A percentile compares a stretch with the other conserved stretches of the same genome.
Conservation (phyloP, 2,113 vertebrate genomes). For the Paracanthobrama guichenoti region DNA sequence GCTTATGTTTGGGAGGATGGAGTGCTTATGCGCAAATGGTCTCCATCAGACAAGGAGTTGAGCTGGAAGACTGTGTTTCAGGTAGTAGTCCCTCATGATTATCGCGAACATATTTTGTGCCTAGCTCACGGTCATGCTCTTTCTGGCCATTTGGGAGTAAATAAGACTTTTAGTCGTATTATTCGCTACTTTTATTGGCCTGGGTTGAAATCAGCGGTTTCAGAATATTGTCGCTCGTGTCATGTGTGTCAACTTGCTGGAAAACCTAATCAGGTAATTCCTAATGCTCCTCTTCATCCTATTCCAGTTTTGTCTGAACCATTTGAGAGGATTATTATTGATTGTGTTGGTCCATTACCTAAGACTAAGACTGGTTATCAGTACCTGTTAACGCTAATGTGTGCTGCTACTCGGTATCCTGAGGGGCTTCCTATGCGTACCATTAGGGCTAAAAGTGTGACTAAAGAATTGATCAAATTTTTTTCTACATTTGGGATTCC, state of each 20-base stretch:
- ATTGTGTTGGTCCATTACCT: conserved; percentile 38
- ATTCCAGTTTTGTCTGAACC: conserved; percentile 29
- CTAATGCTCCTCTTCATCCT: background rate
- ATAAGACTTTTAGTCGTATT: background rate
- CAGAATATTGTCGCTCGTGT: background rate
- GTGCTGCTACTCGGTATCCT: conserved; percentile 4
- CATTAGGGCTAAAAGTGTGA: background rate
- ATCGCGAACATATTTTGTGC: background rate
- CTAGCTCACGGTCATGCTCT: background rate
- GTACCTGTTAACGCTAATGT: conserved; percentile 20
- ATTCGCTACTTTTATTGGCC: conserved; percentile 2
- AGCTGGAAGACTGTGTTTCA: background rate
- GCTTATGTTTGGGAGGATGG: background rate
- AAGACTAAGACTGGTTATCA: conserved; percentile 31
- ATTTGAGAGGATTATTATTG: conserved; percentile 6
- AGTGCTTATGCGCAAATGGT: background rate
- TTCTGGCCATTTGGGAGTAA: background rate
- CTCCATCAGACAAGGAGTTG: background rate
- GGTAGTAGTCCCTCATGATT: background rate
- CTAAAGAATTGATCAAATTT: background rate
- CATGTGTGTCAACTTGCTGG: conserved; percentile 5
- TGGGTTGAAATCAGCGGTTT: background rate
- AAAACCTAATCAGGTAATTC: conserved; percentile 28
- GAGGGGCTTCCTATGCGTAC: background rate
- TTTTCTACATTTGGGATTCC: background rate